These are phyloP conservation scores for Phlogophora meticulosa DNA, from an alignment of 2,888 invertebrate genomes.

Conservation along the genomic window DNA sequence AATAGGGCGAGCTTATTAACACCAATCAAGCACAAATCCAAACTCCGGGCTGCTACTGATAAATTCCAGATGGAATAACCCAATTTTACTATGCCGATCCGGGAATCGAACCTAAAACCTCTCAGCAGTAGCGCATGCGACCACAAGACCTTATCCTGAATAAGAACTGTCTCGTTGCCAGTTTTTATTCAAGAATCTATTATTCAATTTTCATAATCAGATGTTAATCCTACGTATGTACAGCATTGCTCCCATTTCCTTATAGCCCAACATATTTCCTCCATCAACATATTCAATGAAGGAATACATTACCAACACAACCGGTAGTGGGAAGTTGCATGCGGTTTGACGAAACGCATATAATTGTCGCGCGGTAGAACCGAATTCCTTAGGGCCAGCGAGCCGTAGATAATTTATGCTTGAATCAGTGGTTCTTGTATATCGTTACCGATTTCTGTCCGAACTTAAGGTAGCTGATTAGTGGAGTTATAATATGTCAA, in stretches of 20 bases:
- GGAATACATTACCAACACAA: constrained; percentile 58
- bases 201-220: background rate
- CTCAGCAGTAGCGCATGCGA: no score
- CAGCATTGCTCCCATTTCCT: constrained; percentile 39
- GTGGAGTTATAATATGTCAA: background rate
- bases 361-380: constrained; percentile 80
- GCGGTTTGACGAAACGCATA: constrained; percentile 78
- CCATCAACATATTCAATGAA: constrained; percentile 38
- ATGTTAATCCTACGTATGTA: background rate
- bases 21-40: no score
- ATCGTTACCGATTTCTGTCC: constrained; percentile 36
- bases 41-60: no score
- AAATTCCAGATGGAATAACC: no score
- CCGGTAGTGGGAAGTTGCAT: constrained; percentile 80
- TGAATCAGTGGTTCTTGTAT: constrained; percentile 58
- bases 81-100: no score
- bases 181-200: no score
- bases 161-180: no score
- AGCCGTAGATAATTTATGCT: constrained; percentile 80
- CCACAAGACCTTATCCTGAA: no score
- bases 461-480: background rate
- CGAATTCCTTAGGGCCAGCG: constrained; percentile 78
- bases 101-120: no score
- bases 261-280: constrained; percentile 42
- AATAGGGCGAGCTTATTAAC: no score